A percentile compares a stretch with the other conserved stretches of the same genome.
Evolutionary conservation across 1,140 invertebrate genomes (phyloP).

Genomic region (Bombyx mori): DNA sequence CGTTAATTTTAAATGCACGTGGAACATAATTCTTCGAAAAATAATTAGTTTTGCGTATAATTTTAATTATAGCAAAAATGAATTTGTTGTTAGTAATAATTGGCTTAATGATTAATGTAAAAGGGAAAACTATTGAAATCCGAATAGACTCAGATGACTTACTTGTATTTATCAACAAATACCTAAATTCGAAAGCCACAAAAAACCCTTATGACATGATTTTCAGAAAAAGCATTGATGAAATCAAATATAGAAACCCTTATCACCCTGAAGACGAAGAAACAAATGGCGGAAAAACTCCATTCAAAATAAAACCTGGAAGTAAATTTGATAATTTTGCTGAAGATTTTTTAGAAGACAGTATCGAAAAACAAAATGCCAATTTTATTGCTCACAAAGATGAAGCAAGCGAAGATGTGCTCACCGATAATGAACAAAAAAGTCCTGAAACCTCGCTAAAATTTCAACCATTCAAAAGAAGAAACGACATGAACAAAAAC

Average conservation of each 20-base stretch:
- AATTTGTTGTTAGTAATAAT: too few species aligned
- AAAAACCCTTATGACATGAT: background rate
- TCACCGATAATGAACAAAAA: constrained; percentile 6
- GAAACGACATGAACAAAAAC: too few species aligned
- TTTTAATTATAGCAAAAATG: too few species aligned
- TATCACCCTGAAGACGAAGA: constrained; percentile 7
- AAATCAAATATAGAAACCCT: constrained; percentile 3
- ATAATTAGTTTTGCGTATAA: too few species aligned
- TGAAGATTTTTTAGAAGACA: background rate
- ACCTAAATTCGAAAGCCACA: constrained; percentile 3
- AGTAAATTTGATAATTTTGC: background rate
- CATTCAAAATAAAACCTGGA: background rate
- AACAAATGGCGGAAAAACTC: too few species aligned
- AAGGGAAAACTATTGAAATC: constrained; percentile 5
- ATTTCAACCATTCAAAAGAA: too few species aligned
- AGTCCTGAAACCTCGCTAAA: too few species aligned
- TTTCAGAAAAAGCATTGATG: background rate
- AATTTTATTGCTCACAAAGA: background rate
- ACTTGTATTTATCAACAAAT: background rate
- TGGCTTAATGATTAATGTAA: background rate
- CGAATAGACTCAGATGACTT: constrained; percentile 5
- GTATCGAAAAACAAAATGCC: constrained; percentile 8
- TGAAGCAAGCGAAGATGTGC: constrained; percentile 5
- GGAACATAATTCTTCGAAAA: too few species aligned
- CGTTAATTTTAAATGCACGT: too few species aligned